These are phyloP conservation scores for Hypomecis atomaria DNA, from an alignment of 2,888 invertebrate species.

Conservation along the genomic window DNA sequence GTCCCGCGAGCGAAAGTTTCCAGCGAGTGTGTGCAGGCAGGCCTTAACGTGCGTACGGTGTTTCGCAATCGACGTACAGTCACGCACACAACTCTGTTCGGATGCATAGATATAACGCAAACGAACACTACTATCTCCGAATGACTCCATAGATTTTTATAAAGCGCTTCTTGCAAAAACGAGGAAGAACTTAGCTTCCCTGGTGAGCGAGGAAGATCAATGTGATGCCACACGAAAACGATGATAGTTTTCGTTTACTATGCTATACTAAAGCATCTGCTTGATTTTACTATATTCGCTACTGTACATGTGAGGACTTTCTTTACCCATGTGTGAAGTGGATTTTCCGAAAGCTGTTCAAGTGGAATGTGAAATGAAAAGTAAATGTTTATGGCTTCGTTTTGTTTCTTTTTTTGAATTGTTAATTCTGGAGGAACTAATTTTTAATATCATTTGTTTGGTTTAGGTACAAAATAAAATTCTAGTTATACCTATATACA, in stretches of 20 bases:
- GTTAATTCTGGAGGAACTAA: too few species aligned
- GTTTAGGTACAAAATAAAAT: too few species aligned
- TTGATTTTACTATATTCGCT: not conserved
- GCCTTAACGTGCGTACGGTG: conserved; percentile 63
- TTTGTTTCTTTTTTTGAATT: not conserved
- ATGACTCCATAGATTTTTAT: too few species aligned
- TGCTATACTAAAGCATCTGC: too few species aligned
- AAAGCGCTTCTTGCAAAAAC: too few species aligned
- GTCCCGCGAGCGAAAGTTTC: conserved; percentile 79
- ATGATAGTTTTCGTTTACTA: too few species aligned
- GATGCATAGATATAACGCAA: not conserved
- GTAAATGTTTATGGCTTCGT: conserved; percentile 3
- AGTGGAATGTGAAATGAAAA: conserved; percentile 4
- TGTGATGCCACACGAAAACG: too few species aligned
- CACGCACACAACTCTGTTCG: conserved; percentile 37
- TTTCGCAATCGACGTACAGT: conserved; percentile 57
- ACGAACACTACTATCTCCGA: too few species aligned
- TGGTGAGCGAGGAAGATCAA: too few species aligned
- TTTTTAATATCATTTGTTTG: too few species aligned
- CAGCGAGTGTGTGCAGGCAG: conserved; percentile 58
- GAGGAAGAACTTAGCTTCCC: too few species aligned
- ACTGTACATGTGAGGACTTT: conserved; percentile 12
- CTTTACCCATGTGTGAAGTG: conserved; percentile 14
- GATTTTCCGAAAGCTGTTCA: conserved; percentile 12
- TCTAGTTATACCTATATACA: not conserved